Evolutionary conservation across 2,113 vertebrate species (phyloP), one percentile per base, ranked within the genome.

Genomic region (Lycaon pictus): DNA sequence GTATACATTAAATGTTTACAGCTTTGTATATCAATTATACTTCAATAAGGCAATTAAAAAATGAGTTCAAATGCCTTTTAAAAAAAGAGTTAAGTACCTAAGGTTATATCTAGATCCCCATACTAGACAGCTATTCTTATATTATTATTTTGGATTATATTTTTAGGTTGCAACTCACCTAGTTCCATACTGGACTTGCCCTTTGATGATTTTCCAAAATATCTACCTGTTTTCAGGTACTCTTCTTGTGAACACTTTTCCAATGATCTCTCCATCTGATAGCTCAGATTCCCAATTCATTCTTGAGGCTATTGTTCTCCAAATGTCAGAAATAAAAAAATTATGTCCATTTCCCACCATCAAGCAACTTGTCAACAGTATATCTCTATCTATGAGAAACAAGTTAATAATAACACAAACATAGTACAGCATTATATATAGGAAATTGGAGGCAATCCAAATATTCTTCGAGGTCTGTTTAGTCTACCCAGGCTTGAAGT

Each of bases 251-350:
- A 87, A 65, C 2, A 0, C 16, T 67, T 88, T 76, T 62, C 32
- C 11, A 71, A 1, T 53, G 56, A 5, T 86, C 51, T 88, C 27
- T 17, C 29, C 22, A 48, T 5, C 29, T 72, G 27, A 74, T 63
- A 84, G 4, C 56, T 7, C 17, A 79, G 29, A 32, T 81, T 84
- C 17, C 22, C 29, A 35, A 89, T 29, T 88, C 32, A 55, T 37
- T 90, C 65, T 81, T 11, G 9, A 79, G 29, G 1, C 1, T 3
- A 48, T 25, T 74, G 25, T 77, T 94, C 37, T 65, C 35, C 35
- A 48, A n/a, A 74, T 53, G 35, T 88, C 51, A 51, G 16, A 90
- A 97, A 79, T 48, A 60, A 37, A 80, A 80, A 89, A 94, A 37
- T 65, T 43, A 19, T 37, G 1, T 67, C 23, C 5, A 27, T 11